Base-by-base conservation (phyloP, 2,797 vertebrate genomes). In the Nannoperca obscura region DNA sequence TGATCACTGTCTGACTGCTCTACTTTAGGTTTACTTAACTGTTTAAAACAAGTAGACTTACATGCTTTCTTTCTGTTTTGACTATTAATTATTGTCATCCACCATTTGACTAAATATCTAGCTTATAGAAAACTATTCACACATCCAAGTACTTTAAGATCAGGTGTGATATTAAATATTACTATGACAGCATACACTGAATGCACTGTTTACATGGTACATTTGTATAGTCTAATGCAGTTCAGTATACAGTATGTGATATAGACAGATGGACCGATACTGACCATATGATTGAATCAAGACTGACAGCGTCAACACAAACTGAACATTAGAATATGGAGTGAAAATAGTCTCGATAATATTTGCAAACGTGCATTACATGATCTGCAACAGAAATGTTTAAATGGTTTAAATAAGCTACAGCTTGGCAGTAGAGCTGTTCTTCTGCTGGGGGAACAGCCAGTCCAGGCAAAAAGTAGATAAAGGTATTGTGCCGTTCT, bases 31-130 rank as follows among this genome's bases (percentile, higher is more conserved):
- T 22, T 7, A 47, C 34, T 5, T 30, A 19, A 10, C 38, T 53
- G 11, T 68, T 44, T 19, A 57, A 71, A 34, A 44, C 14, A 46
- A 36, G 32, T 5, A 58, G 34, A 54, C 46, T n/a, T 7, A 9
- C 38, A 49, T 32, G 32, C 7, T 55, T 30, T 40, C 12, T 71
- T 30, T 55, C 40, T 53, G 7, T 38, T 50, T 71, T 61, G 4
- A 32, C 57, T 55, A 27, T 73, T 13, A 74, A 50, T 61, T 47
- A 22, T 15, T 59, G 34, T 1, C 38, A 64, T 44, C 24, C 38
- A 44, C 1, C 0, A 4, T 57, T 30, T 49, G 17, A 14, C 7
- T 47, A 30, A 2, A 60, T 65, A 46, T 58, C 17, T 36, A 42
- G 11, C 9, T 38, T 14, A 38, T 8, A 57, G 47, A 62, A 46